phyloP scores from a whole-genome alignment of 2,888 invertebrate species.

The Eristalinus sepulchralis region DNA sequence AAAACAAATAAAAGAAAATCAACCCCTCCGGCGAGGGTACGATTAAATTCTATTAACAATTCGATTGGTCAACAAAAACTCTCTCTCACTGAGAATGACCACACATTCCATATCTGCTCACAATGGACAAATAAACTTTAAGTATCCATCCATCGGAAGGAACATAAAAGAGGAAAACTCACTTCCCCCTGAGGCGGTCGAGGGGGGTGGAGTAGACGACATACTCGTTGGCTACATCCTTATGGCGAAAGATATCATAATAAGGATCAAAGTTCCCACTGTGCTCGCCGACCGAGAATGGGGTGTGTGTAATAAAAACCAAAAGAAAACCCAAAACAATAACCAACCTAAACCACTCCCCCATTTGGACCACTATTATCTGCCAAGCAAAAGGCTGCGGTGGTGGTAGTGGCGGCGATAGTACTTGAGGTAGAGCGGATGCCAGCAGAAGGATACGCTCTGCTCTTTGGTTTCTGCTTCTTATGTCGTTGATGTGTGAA shows the following conservation, averaged over 20 bases:
- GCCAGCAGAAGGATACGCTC: conserved; percentile 34
- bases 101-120: conserved; percentile 68
- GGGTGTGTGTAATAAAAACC: conserved; percentile 58
- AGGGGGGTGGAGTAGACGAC: conserved; percentile 13
- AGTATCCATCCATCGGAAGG: conserved; percentile 62
- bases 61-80: conserved; percentile 71
- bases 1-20: conserved; percentile 40
- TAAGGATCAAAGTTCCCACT: conserved; percentile 69
- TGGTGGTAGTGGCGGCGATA: background rate
- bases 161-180: conserved; percentile 41
- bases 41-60: conserved; percentile 71
- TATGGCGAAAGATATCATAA: conserved; percentile 64
- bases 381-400: background rate
- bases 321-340: conserved; percentile 62
- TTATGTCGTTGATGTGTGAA: conserved; percentile 61
- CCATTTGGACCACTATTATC: conserved; percentile 19
- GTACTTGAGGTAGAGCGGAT: background rate
- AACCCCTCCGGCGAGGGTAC: conserved; percentile 38
- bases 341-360: conserved; percentile 70
- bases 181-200: background rate
- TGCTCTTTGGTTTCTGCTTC: conserved; percentile 45
- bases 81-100: conserved; percentile 51
- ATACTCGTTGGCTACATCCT: conserved; percentile 58
- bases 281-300: conserved; percentile 23
- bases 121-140: conserved; percentile 71